Conservation (phyloP, 2,113 vertebrate genomes). For the Synodontis membranacea region DNA sequence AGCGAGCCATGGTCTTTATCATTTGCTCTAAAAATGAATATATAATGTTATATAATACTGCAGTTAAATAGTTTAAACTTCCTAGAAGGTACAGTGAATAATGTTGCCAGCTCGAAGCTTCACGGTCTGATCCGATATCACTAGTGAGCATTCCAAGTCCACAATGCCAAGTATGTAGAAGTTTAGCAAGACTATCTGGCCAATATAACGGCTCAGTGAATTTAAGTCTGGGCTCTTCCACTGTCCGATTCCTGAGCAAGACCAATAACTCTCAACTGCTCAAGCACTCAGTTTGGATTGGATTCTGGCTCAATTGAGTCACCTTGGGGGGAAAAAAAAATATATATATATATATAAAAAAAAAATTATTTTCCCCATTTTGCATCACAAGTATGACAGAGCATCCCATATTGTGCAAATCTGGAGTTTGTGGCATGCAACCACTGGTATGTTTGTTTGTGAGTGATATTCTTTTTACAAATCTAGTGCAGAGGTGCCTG, state of each 20-base stretch:
- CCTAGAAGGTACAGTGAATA: neutral
- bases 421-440: neutral
- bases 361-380: no score
- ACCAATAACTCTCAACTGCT: neutral
- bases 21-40: neutral
- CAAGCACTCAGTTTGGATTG: neutral
- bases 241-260: neutral
- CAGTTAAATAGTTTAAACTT: neutral
- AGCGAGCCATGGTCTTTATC: neutral
- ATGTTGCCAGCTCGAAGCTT: neutral
- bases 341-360: no score
- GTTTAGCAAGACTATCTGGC: neutral
- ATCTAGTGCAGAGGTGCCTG: slow-evolving; percentile 13
- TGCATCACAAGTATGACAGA: neutral
- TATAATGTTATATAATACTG: neutral
- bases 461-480: slow-evolving; percentile 2
- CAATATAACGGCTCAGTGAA: neutral
- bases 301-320: slow-evolving; percentile 8
- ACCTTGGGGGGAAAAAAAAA: slow-evolving; percentile 3
- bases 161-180: neutral
- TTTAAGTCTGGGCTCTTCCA: neutral
- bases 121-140: neutral
- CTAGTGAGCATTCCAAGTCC: neutral
- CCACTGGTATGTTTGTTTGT: neutral
- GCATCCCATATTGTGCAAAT: slow-evolving; percentile 9